Evolutionary conservation across 1,140 invertebrate genomes (phyloP), one percentile per base, ranked within the genome.

Genomic region (Lepidurus packardi): DNA sequence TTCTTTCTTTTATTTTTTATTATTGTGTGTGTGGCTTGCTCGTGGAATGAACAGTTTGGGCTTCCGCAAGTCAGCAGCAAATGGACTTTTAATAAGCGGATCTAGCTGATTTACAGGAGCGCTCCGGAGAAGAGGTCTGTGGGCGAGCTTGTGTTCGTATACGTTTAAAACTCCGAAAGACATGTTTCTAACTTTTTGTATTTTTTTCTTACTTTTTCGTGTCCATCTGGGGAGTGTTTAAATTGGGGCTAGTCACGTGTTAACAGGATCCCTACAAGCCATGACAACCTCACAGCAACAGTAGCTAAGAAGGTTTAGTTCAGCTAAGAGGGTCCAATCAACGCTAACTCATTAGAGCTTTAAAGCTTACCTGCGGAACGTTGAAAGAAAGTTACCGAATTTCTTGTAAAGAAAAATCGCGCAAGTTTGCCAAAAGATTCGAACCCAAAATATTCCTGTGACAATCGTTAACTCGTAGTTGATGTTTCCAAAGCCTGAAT

Each of bases 211-310:
- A n/a, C 16, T 65, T 21, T 21, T 13, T 65, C 53, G 16, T 8
- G 4, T 21, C 21, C 53, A 65, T 65, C 53, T 65, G 53, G 53
- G 53, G 53, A n/a, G 53, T 65, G 53, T 65, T 65, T 65, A 65
- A 65, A 65, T 65, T 65, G 53, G 53, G 53, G 53, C 21, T 65
- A 65, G 53, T 65, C 53, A 65, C 53, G 53, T 65, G 53, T 65
- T 65, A 65, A 65, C 16, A 16, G 53, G 53, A 1, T 21, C 53
- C 4, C 13, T 21, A 16, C 53, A 65, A 9, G n/a, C 53, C 53
- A 21, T 65, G 53, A 65, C 53, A 65, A 65, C 21, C 21, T 65
- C 53, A 7, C 53, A 65, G 53, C 53, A 65, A 65, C 53, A 65
- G 53, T n/a, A 65, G 53, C 21, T 21, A 21, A 65, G 16, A 13